A percentile compares a stretch with the other conserved stretches of the same genome.
Evolutionary conservation across 1,140 invertebrate genomes (phyloP).

Genomic region (Drosophila saltans): DNA sequence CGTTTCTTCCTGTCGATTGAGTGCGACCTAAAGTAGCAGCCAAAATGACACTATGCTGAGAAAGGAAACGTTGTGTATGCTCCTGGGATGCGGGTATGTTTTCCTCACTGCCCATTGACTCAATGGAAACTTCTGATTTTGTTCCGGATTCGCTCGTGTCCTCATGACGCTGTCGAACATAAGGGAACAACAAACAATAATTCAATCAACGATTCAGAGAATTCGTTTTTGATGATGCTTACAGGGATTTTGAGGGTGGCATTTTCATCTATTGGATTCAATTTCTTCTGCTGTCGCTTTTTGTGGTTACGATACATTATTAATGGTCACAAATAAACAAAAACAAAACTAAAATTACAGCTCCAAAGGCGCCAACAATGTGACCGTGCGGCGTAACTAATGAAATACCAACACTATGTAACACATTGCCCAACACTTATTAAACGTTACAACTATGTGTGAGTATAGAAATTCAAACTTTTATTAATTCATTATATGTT

Average conservation of each 20-base stretch:
- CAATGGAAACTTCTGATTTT: conserved; percentile 43
- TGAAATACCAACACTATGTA: not conserved
- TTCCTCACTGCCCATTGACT: conserved; percentile 56
- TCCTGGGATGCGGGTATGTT: conserved; percentile 78
- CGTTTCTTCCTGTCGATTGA: conserved; percentile 49
- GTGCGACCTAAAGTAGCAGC: conserved; percentile 73
- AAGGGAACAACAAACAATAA: not conserved
- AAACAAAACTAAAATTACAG: conserved; percentile 31
- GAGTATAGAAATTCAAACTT: conserved; percentile 31
- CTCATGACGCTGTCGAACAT: conserved; percentile 34
- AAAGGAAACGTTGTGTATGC: conserved; percentile 78
- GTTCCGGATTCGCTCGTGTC: conserved; percentile 3
- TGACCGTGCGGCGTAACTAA: not conserved
- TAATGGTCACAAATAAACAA: not conserved
- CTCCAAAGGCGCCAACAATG: conserved; percentile 13
- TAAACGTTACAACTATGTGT: not conserved
- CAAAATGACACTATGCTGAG: conserved; percentile 70
- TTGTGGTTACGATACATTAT: conserved; percentile 57
- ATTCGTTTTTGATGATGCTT: conserved; percentile 4
- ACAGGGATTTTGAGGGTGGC: conserved; percentile 70
- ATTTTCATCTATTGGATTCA: conserved; percentile 74
- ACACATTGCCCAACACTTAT: not conserved
- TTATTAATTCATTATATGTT: conserved; percentile 51
- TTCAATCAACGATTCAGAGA: not conserved
- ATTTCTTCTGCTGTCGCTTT: conserved; percentile 39